These are phyloP conservation scores for Cheirogaleus medius DNA, from an alignment of 2,113 vertebrate species.

Conservation along the genomic window DNA sequence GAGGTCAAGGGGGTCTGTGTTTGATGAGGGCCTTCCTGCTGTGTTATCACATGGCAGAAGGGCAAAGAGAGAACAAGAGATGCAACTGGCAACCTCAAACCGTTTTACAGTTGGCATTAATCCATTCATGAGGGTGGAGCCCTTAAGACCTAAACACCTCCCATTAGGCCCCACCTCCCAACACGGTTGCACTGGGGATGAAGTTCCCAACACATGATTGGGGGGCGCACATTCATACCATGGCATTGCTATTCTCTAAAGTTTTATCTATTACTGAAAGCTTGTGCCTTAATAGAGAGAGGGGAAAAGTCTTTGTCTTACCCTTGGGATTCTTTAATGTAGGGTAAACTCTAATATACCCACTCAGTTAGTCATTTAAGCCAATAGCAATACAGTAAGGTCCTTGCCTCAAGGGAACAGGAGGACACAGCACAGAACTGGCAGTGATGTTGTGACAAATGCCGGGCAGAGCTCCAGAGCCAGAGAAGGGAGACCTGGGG, in stretches of 20 bases:
- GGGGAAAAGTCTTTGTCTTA: background rate
- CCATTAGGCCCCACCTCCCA: background rate
- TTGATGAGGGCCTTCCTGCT: background rate
- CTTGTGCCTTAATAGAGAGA: background rate
- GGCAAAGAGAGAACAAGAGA: background rate
- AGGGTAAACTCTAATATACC: background rate
- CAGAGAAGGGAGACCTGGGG: background rate
- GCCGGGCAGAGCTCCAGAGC: too few relatives aligned
- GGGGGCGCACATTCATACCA: background rate
- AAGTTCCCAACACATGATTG: background rate
- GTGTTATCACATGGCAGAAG: background rate
- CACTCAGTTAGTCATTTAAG: background rate
- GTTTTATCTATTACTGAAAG: background rate
- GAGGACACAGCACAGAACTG: background rate
- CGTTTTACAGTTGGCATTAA: background rate
- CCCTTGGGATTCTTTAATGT: background rate
- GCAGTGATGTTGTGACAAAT: too few relatives aligned
- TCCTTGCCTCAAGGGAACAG: background rate
- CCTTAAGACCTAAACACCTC: background rate
- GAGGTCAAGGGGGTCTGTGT: background rate
- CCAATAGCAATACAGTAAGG: too few relatives aligned
- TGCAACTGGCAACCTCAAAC: background rate
- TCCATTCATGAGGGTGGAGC: background rate
- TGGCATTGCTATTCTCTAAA: background rate
- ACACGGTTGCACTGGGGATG: background rate